Percentiles rank a stretch among this genome's conserved stretches.
Conservation (phyloP, 2,888 invertebrate species). For the Petrolisthes manimaculis region DNA sequence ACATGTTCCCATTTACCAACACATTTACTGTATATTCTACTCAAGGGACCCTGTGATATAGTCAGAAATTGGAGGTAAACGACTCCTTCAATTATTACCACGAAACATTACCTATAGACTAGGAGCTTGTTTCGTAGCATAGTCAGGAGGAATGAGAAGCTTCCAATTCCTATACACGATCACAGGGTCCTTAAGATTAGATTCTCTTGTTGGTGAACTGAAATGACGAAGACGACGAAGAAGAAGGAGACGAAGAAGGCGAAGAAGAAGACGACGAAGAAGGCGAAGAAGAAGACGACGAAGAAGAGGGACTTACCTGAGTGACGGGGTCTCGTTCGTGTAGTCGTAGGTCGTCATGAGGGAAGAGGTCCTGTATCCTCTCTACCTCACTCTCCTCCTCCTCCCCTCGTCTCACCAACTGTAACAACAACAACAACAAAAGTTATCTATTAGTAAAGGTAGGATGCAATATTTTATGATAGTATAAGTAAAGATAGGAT, state of each 20-base stretch:
- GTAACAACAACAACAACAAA: constrained; percentile 60
- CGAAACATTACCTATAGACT: too few relatives aligned
- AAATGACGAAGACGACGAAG: neutral
- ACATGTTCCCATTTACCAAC: too few relatives aligned
- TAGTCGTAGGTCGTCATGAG: constrained; percentile 84
- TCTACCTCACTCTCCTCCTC: constrained; percentile 83
- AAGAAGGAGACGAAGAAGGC: too few relatives aligned
- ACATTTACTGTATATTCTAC: too few relatives aligned
- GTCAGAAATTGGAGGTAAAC: too few relatives aligned
- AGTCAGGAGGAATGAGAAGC: too few relatives aligned
- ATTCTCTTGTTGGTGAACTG: too few relatives aligned
- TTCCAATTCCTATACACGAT: too few relatives aligned
- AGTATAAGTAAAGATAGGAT: neutral
- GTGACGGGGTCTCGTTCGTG: constrained; percentile 82
- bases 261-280: neutral
- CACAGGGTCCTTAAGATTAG: too few relatives aligned
- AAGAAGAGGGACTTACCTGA: constrained; percentile 71
- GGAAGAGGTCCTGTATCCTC: constrained; percentile 86
- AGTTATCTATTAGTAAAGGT: neutral
- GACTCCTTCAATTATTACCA: too few relatives aligned
- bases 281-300: neutral
- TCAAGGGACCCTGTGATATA: too few relatives aligned
- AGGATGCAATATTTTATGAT: neutral
- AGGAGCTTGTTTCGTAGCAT: too few relatives aligned
- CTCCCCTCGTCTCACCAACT: constrained; percentile 77